These are phyloP conservation scores for Netelia virgata DNA, from an alignment of 2,888 invertebrate species.

Conservation along the genomic window DNA sequence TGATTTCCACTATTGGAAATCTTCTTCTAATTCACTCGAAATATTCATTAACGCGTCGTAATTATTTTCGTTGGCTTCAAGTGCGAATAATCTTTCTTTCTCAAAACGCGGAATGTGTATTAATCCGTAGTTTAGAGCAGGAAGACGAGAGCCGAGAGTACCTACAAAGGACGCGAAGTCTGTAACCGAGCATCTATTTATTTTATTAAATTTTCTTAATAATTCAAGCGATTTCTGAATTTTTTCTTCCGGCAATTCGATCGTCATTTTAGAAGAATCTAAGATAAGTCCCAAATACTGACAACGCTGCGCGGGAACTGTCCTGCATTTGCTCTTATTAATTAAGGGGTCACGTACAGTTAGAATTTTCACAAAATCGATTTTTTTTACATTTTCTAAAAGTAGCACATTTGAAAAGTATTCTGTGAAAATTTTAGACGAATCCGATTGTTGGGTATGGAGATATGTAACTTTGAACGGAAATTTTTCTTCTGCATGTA, in stretches of 20 bases:
- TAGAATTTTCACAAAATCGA: too few relatives aligned
- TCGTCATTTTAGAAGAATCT: slow-evolving; percentile 39
- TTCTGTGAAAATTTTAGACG: too few relatives aligned
- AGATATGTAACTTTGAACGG: too few relatives aligned
- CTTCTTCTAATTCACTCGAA: slow-evolving; percentile 27
- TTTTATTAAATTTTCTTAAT: slow-evolving; percentile 22
- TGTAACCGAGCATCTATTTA: slow-evolving; percentile 32
- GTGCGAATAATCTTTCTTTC: slow-evolving; percentile 16
- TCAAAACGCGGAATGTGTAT: slow-evolving; percentile 39
- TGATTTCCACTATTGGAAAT: slow-evolving; percentile 39
- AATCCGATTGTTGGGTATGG: too few relatives aligned
- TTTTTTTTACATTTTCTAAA: too few relatives aligned
- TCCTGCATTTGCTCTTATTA: slow-evolving; percentile 30
- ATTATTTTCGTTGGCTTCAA: slow-evolving; percentile 40
- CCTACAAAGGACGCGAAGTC: slow-evolving; percentile 28
- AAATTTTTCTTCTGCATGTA: too few relatives aligned
- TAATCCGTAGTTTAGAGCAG: slow-evolving; percentile 44
- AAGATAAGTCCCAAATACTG: slow-evolving; percentile 50
- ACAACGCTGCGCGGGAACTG: slow-evolving; percentile 36
- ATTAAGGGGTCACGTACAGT: too few relatives aligned
- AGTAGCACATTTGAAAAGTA: too few relatives aligned
- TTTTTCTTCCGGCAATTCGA: slow-evolving; percentile 50
- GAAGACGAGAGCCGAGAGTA: slow-evolving; percentile 11
- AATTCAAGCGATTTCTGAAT: slow-evolving; percentile 5
- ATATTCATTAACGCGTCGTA: slow-evolving; percentile 29